A percentile compares a stretch with the other conserved stretches of the same genome.
Evolutionary conservation across 2,113 vertebrate species (phyloP).

Genomic region (Apus apus): DNA sequence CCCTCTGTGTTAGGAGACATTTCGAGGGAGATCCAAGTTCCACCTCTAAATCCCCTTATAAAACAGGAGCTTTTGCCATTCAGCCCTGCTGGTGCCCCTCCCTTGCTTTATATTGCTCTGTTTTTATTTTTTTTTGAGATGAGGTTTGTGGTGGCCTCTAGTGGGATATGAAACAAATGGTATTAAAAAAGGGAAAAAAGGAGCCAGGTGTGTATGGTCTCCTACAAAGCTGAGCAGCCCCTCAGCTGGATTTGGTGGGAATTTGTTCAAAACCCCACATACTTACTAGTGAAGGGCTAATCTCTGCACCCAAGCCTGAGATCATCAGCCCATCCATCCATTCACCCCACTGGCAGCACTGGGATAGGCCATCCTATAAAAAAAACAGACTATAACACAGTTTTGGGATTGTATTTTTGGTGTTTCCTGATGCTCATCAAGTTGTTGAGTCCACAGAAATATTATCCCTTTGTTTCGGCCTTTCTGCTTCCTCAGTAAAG

Average conservation of each 20-base stretch:
- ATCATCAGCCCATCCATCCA: not conserved
- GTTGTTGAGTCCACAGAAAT: not conserved
- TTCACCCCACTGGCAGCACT: not conserved
- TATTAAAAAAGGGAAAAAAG: not conserved
- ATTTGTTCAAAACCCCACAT: rapidly evolving
- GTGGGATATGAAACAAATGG: not conserved
- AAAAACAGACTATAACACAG: not conserved
- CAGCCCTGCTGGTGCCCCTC: slow-evolving; percentile 20
- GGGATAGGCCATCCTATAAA: not conserved
- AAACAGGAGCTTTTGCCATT: not conserved
- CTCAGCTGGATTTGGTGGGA: not conserved
- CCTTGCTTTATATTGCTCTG: not conserved
- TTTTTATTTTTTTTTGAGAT: not conserved
- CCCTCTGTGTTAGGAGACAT: not conserved
- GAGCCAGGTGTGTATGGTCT: not conserved
- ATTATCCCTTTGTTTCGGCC: not conserved
- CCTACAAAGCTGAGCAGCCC: not conserved
- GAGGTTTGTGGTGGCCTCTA: slow-evolving; percentile 34
- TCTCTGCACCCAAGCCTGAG: not conserved
- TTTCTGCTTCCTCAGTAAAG: not conserved
- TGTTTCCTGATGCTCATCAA: not conserved
- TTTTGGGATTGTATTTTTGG: not conserved
- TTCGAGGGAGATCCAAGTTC: slow-evolving; percentile 14
- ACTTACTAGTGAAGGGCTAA: not conserved
- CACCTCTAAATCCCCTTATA: not conserved